Base-by-base conservation (phyloP, 2,888 invertebrate genomes). In the Xanthorhoe designata region DNA sequence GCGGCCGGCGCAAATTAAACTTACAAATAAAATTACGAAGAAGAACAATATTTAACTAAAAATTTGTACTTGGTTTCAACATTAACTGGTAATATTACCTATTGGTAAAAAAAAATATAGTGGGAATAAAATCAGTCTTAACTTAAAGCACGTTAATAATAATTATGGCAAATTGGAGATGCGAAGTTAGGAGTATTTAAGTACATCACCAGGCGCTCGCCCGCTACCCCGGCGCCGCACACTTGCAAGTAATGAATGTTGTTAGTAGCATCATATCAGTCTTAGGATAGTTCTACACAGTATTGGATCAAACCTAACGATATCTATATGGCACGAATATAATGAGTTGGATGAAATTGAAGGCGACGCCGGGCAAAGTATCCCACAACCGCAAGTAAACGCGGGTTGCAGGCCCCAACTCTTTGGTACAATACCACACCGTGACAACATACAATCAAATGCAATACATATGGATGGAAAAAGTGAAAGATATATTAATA, bases 31-130 rank as follows among this genome's bases (percentile, higher is more conserved):
- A 77, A 76, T 58, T 64, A 78, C 65, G 60, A 63, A 71, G 68
- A 72, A 76, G n/a, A 49, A 61, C 9, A 70, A 72, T 68, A 70
- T 65, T 77, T 74, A 64, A 56, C 61, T 70, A 81, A 78, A 78
- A 71, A 84, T 89, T 88, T 89, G 89, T 89, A 89, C 88, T 88
- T 75, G 69, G 76, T 81, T 79, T 78, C 75, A 81, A 84, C 82
- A 78, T 81, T 80, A 75, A 78, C 63, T 68, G 73, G 71, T 70
- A 68, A 50, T 18, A 50, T 38, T 38, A 38, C 38, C 38, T 42
- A 42, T 17, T n/a, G 32, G 15, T 13, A 10, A 72, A 74, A 66
- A 69, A 69, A 75, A 72, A 17, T 75, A 79, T 70, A 75, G 68
- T 75, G 68, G 75, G 78, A 83, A 77, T 75, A 78, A 83, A 86